Conservation (phyloP, 2,113 vertebrate species). For the Aix galericulata region DNA sequence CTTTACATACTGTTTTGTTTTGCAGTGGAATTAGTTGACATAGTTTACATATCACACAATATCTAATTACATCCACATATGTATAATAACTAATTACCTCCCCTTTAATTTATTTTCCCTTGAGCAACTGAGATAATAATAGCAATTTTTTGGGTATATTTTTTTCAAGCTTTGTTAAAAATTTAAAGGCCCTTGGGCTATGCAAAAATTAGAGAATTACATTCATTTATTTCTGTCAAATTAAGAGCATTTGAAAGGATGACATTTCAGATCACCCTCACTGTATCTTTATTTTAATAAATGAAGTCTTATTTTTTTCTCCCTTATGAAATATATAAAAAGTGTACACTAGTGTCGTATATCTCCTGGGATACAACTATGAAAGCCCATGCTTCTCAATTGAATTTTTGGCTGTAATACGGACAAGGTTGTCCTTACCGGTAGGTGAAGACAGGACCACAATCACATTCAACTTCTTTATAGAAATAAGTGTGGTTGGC, state of each 20-base stretch:
- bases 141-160: not conserved
- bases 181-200: conserved; percentile 2
- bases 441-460: not conserved
- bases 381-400: not conserved
- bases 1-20: not conserved
- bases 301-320: not conserved
- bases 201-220: not conserved
- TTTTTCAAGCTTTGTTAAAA: not conserved
- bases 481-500: not conserved
- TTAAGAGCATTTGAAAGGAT: not conserved
- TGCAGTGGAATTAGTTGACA: not conserved
- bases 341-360: not conserved
- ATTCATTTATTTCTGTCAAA: conserved; percentile 20
- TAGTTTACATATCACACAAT: conserved; percentile 27
- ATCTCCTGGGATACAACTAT: not conserved
- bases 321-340: not conserved
- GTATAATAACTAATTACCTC: conserved; percentile 46
- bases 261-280: not conserved
- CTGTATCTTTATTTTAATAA: not conserved
- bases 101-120: conserved; percentile 12
- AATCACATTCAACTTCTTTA: not conserved
- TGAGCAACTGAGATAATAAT: not conserved
- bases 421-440: not conserved
- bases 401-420: not conserved
- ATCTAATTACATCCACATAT: conserved; percentile 48